These are phyloP conservation scores for Carcina quercana DNA, from an alignment of 2,888 invertebrate species.

Conservation along the genomic window DNA sequence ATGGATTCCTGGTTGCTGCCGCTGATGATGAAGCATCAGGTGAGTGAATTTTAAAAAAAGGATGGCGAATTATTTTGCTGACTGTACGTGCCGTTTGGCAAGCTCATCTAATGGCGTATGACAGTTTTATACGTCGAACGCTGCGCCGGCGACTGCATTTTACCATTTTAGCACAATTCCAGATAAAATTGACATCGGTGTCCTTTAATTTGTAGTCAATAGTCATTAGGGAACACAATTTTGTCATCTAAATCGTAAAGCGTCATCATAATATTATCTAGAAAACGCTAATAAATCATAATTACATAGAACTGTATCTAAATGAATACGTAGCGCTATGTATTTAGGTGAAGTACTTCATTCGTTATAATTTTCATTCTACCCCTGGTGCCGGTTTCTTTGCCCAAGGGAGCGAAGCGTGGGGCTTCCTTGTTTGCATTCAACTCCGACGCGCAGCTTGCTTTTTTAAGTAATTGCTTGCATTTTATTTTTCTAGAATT, in stretches of 20 bases:
- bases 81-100: background rate
- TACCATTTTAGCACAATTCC: too few species aligned
- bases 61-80: conserved; percentile 1
- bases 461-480: conserved; percentile 64
- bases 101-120: background rate
- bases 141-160: conserved; percentile 6
- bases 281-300: too few species aligned
- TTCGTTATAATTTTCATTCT: conserved; percentile 54
- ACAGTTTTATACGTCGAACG: conserved; percentile 2
- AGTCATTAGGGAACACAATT: too few species aligned
- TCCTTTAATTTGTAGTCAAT: too few species aligned
- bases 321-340: too few species aligned
- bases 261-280: too few species aligned
- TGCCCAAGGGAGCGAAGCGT: conserved; percentile 25
- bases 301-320: too few species aligned
- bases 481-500: conserved; percentile 32
- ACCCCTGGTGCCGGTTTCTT: conserved; percentile 27
- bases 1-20: too few species aligned
- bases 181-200: too few species aligned
- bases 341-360: conserved; percentile 19
- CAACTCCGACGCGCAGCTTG: conserved; percentile 39
- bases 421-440: conserved; percentile 42
- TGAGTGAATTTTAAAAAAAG: background rate
- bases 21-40: too few species aligned
- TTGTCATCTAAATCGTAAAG: too few species aligned